Conservation (phyloP, 1,140 invertebrate species). For the Heliconius eleuchia region DNA sequence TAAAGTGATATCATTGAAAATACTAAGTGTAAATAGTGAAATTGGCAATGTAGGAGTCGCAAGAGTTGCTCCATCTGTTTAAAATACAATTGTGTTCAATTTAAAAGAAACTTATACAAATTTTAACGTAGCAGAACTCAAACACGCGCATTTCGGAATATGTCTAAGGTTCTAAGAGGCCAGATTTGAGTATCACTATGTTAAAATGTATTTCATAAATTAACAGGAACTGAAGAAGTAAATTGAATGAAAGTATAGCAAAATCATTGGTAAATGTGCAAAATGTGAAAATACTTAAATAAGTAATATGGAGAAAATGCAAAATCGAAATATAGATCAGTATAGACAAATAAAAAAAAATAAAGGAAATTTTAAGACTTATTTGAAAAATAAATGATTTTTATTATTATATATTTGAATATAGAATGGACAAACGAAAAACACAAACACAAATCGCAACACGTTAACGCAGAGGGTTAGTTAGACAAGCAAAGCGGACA, state of each 20-base stretch:
- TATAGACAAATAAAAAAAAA: not conserved
- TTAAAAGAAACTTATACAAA: too few relatives aligned
- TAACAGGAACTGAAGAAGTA: not conserved
- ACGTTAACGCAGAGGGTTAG: slow-evolving; percentile 61
- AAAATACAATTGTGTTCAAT: too few relatives aligned
- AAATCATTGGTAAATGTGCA: not conserved
- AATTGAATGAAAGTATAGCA: not conserved
- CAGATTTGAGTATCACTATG: too few relatives aligned
- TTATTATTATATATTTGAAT: not conserved
- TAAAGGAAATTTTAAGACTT: not conserved
- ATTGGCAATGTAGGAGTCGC: not conserved
- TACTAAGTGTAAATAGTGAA: not conserved
- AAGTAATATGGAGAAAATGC: not conserved
- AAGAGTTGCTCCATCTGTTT: too few relatives aligned
- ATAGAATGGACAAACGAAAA: slow-evolving; percentile 43
- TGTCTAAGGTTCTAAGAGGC: too few relatives aligned
- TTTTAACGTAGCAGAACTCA: too few relatives aligned
- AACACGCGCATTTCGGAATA: too few relatives aligned
- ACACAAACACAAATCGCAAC: slow-evolving; percentile 80
- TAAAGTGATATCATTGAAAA: not conserved
- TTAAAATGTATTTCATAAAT: too few relatives aligned
- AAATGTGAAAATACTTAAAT: not conserved
- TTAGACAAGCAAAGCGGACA: slow-evolving; percentile 61
- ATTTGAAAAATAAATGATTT: not conserved
- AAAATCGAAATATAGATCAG: not conserved